These are phyloP conservation scores for Gryllus longicercus DNA, from an alignment of 2,888 invertebrate genomes.

Conservation along the genomic window DNA sequence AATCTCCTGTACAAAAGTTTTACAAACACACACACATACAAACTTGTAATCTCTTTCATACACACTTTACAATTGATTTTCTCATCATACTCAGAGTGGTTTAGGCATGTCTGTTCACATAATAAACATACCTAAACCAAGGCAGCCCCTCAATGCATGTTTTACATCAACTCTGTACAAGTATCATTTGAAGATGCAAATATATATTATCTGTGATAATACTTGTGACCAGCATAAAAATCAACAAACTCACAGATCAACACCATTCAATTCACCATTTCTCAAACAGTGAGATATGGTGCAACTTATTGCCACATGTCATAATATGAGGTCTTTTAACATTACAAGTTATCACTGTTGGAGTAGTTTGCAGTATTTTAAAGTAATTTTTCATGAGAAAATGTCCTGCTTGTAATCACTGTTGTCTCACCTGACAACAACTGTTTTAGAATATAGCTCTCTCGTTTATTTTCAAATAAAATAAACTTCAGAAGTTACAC, in stretches of 20 bases:
- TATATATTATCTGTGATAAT: slow-evolving; percentile 3
- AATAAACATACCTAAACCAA: not conserved
- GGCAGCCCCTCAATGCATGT: not conserved
- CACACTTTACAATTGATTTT: not conserved
- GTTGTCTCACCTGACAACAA: slow-evolving; percentile 2
- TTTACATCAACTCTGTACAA: slow-evolving; percentile 17
- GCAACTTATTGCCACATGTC: not conserved
- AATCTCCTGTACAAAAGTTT: slow-evolving; percentile 6
- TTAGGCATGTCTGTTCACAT: not conserved
- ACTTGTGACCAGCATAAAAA: slow-evolving; percentile 17
- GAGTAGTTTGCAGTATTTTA: too few species aligned
- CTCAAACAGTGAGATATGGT: not conserved
- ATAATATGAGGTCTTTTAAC: too few species aligned
- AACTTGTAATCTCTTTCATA: not conserved
- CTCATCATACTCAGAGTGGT: not conserved
- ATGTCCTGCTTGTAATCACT: not conserved
- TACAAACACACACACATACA: slow-evolving; percentile 9
- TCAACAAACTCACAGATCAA: not conserved
- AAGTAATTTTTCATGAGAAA: not conserved
- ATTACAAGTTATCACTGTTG: too few species aligned
- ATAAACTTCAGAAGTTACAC: not conserved
- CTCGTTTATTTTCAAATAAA: not conserved
- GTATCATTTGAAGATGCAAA: slow-evolving; percentile 9
- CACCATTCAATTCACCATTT: not conserved
- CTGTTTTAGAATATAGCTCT: not conserved